Evolutionary conservation across 2,888 invertebrate genomes (phyloP), one percentile per base, ranked within the genome.

Genomic region (Xanthostigma xanthostigma): DNA sequence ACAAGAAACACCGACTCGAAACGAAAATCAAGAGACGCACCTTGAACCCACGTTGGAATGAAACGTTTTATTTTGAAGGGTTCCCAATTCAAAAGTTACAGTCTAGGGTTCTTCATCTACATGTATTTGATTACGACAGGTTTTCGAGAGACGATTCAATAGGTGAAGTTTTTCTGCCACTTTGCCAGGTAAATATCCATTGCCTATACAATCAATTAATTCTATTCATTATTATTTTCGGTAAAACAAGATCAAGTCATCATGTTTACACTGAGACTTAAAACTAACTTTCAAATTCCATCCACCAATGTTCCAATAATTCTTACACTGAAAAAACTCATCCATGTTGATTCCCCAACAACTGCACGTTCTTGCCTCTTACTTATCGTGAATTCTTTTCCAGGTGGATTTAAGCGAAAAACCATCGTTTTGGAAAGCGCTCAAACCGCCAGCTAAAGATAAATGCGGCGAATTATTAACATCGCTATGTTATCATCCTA

Each of bases 81-180:
- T 93, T 91, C 63, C 91, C 92, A 17, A 89, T 91, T 58, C 91
- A 92, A 70, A 93, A 93, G 68, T 72, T 93, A 49, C 91, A 92
- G 64, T 90, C 88, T 57, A 78, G 92, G 65, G 91, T 92, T 35
- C 74, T 93, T 35, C 92, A 93, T 66, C 78, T 93, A 45, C 92
- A 93, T 69, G 92, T 93, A 46, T 92, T 92, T 66, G 92, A 93
- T 68, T 92, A 92, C 70, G 92, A 93, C 67, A 80, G 92, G 59
- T 93, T 93, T 70, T 92, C 92, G 44, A 76, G 92, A 59, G 92
- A 93, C 64, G 92, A 93, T 65, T 91, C 92, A 44, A 93, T 93
- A 60, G 92, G 92, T 4, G 92, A 93, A 69, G 88, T 92, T 55
- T 92, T 91, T 68, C 71, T 92, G 60, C 92, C 92, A 8, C 72